Evolutionary conservation across 2,113 vertebrate species (phyloP).

Genomic region (Dicerorhinus sumatrensis): DNA sequence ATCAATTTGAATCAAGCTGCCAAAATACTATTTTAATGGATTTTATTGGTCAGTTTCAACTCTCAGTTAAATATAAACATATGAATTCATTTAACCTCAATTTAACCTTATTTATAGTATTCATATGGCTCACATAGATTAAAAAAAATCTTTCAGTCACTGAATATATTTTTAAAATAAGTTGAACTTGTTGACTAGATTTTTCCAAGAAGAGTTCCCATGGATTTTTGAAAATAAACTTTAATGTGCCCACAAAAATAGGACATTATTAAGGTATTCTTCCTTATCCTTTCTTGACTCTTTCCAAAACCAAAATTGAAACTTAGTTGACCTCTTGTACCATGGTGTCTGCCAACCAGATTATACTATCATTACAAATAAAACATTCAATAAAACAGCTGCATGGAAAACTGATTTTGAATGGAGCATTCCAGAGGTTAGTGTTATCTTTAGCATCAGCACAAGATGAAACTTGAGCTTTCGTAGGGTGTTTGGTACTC

Average conservation of each 20-base stretch:
- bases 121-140: background rate
- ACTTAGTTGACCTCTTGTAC: conserved; percentile 68
- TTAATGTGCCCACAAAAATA: conserved; percentile 56
- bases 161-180: conserved; percentile 36
- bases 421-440: conserved; percentile 61
- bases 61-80: background rate
- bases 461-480: conserved; percentile 39
- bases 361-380: conserved; percentile 60
- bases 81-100: background rate
- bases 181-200: conserved; percentile 13
- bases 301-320: conserved; percentile 77
- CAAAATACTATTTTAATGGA: conserved; percentile 25
- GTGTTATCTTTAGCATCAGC: background rate
- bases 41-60: conserved; percentile 19
- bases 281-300: conserved; percentile 29
- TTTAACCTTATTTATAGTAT: background rate
- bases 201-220: conserved; percentile 63
- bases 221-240: conserved; percentile 68
- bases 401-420: conserved; percentile 77
- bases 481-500: background rate
- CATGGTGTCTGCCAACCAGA: conserved; percentile 58
- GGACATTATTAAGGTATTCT: conserved; percentile 47
- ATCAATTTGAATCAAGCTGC: background rate
- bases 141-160: background rate
- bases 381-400: conserved; percentile 58